These are phyloP conservation scores for Dendrolimus pini DNA, from an alignment of 2,888 invertebrate species.

Conservation along the genomic window DNA sequence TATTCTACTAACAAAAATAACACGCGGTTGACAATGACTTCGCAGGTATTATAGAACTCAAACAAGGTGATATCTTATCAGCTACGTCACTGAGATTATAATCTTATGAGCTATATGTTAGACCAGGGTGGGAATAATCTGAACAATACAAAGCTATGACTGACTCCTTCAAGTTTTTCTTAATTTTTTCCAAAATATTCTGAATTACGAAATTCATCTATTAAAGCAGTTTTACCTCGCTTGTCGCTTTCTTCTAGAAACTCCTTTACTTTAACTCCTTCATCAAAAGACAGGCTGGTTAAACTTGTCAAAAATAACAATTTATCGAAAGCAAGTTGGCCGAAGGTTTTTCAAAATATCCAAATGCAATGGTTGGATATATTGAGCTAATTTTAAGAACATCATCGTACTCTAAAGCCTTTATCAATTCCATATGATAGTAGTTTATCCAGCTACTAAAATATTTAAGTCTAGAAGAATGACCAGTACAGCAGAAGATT, in stretches of 20 bases:
- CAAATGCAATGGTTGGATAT: conserved; percentile 24
- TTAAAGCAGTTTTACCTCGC: neutral
- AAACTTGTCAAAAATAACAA: conserved; percentile 14
- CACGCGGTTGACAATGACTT: too few relatives aligned
- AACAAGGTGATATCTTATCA: too few relatives aligned
- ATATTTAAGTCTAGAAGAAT: conserved; percentile 18
- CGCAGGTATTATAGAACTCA: too few relatives aligned
- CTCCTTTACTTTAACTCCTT: conserved; percentile 15
- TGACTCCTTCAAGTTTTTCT: conserved; percentile 13
- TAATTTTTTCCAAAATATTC: conserved; percentile 10
- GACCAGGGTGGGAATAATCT: conserved; percentile 7
- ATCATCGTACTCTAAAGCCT: conserved; percentile 18
- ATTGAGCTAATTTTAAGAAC: conserved; percentile 21
- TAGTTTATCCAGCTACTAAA: conserved; percentile 26
- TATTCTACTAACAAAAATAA: too few relatives aligned
- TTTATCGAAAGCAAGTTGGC: conserved; percentile 13
- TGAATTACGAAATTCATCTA: neutral
- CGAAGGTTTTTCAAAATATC: conserved; percentile 25
- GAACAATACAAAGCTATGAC: conserved; percentile 17
- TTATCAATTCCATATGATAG: conserved; percentile 23
- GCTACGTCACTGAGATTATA: too few relatives aligned
- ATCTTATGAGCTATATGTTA: too few relatives aligned
- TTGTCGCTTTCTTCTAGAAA: conserved; percentile 8
- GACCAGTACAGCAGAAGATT: conserved; percentile 28
- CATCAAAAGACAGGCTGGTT: conserved; percentile 18